Base-by-base conservation (phyloP, 1,140 invertebrate genomes). In the Pseudomyrmex dendroicus region DNA sequence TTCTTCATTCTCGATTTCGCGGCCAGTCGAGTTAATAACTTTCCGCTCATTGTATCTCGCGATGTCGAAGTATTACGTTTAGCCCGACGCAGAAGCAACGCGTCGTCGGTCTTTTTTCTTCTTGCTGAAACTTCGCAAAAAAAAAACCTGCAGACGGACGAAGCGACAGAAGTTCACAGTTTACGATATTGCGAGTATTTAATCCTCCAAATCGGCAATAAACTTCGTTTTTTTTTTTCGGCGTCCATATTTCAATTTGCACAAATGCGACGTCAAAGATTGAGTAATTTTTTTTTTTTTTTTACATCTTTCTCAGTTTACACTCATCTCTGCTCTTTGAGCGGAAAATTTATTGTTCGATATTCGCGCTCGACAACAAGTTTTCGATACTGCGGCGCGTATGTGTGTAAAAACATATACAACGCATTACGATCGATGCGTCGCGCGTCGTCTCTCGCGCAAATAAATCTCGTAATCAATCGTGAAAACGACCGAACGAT, bases 381-480 rank as follows among this genome's bases (percentile, higher is more conserved):
- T 25, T 17, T 56, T 68, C 10, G 35, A 35, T 35, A 7, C 35
- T 35, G 35, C 35, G 35, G 35, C 35, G 5, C 35, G 35, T 35
- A 4, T 35, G 35, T 35, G 35, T 35, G 2, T 12, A 15, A 64
- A 68, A 68, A 77, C 35, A 35, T 35, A 44, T 44, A 56, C 46
- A 35, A 13, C 9, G 13, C 48, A 22, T 44, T 20, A 77, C 17
- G 5, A 2, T 13, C 17, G 17, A 67, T 68, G 54, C n/a, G 15
- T 52, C 20, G 7, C 20, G 7, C 5, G 22, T 56, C 20, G 25
- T 5, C 2, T 5, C 2, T 35, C 35, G 35, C 35, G 35, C 20
- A 15, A 77, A 67, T 76, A 63, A 52, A 74, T 77, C 61, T 66
- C 17, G n/a, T 25, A 68, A 68, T 77, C 17, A 70, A 78, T 57